Conservation (phyloP, 2,888 invertebrate genomes). For the Hypsopygia costalis region DNA sequence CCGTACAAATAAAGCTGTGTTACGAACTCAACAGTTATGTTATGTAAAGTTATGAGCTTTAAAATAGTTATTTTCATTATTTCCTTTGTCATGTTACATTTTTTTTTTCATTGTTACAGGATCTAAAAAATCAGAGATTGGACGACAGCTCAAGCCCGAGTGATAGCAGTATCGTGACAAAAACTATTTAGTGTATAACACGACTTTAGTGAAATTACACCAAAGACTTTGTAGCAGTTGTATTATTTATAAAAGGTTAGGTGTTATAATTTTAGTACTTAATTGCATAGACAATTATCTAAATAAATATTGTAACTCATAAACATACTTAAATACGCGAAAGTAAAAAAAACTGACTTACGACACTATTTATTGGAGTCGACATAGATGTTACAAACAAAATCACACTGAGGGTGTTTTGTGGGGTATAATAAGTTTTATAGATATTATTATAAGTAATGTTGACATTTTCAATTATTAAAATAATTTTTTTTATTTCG, state of each 20-base stretch:
- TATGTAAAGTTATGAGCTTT: no score
- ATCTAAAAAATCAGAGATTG: slow-evolving; percentile 56
- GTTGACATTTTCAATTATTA: background rate
- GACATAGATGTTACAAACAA: no score
- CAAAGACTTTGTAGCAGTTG: slow-evolving; percentile 32
- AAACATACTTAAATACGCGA: no score
- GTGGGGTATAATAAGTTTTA: background rate
- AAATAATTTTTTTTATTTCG: no score
- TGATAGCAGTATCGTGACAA: slow-evolving; percentile 73
- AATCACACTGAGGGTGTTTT: no score
- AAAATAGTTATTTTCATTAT: no score
- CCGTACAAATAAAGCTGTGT: no score
- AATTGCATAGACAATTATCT: background rate
- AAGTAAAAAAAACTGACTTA: background rate
- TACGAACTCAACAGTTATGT: no score
- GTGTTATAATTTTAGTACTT: slow-evolving; percentile 9
- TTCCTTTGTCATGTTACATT: no score
- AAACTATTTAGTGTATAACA: slow-evolving; percentile 77
- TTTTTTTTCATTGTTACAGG: slow-evolving; percentile 45
- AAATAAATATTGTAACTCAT: no score
- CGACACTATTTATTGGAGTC: background rate
- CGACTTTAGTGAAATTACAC: slow-evolving; percentile 59
- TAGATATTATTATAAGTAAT: background rate
- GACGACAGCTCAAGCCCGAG: slow-evolving; percentile 71
- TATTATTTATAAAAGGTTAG: slow-evolving; percentile 13